Base-by-base conservation (phyloP, 2,113 vertebrate species). In the Phyllostomus discolor region DNA sequence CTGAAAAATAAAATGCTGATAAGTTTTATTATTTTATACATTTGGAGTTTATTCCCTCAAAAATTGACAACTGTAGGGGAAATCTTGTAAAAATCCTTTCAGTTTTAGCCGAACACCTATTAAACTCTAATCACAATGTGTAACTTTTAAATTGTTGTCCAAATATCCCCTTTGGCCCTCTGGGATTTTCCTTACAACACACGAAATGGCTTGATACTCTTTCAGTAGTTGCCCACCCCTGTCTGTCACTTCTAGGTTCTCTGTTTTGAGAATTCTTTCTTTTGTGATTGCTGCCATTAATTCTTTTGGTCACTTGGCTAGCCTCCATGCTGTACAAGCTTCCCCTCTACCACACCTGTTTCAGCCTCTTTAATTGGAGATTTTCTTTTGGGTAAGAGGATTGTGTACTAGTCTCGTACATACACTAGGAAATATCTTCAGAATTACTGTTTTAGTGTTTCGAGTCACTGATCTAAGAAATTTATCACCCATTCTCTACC, bases 41-140 rank as follows among this genome's bases (percentile, higher is more conserved):
- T 54, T 86, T 80, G 48, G 52, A 88, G 17, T 85, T 96, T 88
- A 64, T 88, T 94, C 2, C 48, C 41, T 84, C 69, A 95, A 97
- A 95, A 69, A 50, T 69, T 14, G n/a, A 75, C 48, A 92, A 1
- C n/a, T 35, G 31, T 70, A 15, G 81, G 83, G 28, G 48, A 95
- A 75, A 79, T 28, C 57, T 52, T 69, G 31, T 72, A 54, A 78
- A 75, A 84, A 9, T 85, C 11, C 14, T 88, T 95, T 82, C 1
- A 59, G 5, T 52, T 91, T 79, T 96, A 43, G 57, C 50, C 83
- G 22, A 72, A 88, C n/a, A 83, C 8, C 59, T 50, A 90, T 69
- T 88, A 87, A 95, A 16, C 33, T 78, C 16, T 70, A 38, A 81
- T 43, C 41, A 64, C 50, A 93, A 28, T 76, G 20, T 72, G 48